Conservation (phyloP, 2,113 vertebrate genomes). For the Coturnix japonica region DNA sequence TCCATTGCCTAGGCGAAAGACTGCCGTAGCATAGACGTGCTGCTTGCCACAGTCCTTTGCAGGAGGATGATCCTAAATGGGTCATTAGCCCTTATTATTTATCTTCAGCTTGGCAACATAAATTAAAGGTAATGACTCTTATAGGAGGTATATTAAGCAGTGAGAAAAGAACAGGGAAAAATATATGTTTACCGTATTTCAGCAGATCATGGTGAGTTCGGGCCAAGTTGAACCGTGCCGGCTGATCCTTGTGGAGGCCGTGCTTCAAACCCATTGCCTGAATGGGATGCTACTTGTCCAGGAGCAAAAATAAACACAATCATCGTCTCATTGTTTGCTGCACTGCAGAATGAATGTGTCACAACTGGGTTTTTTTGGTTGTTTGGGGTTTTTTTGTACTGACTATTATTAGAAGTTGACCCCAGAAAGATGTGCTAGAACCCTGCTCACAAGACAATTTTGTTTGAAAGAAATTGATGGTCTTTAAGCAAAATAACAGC, state of each 20-base stretch:
- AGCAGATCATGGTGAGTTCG: neutral
- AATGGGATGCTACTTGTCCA: neutral
- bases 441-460: neutral
- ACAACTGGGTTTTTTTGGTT: neutral
- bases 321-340: constrained; percentile 20
- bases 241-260: neutral
- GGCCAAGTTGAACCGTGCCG: neutral
- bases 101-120: neutral
- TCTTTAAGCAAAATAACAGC: constrained; percentile 34
- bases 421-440: neutral
- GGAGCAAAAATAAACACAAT: constrained; percentile 55
- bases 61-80: neutral
- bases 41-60: neutral
- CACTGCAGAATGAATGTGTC: constrained; percentile 8
- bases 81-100: neutral
- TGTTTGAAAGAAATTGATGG: neutral
- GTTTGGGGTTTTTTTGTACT: neutral
- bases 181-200: neutral
- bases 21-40: neutral
- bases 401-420: constrained; percentile 40
- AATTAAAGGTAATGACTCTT: neutral
- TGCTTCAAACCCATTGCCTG: neutral
- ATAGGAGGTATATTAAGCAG: neutral
- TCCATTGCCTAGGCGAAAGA: neutral
- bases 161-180: neutral